Base-by-base conservation (phyloP, 30 jellyfish, hydroid and myxozoan genomes). In the Hydractinia echinata region DNA sequence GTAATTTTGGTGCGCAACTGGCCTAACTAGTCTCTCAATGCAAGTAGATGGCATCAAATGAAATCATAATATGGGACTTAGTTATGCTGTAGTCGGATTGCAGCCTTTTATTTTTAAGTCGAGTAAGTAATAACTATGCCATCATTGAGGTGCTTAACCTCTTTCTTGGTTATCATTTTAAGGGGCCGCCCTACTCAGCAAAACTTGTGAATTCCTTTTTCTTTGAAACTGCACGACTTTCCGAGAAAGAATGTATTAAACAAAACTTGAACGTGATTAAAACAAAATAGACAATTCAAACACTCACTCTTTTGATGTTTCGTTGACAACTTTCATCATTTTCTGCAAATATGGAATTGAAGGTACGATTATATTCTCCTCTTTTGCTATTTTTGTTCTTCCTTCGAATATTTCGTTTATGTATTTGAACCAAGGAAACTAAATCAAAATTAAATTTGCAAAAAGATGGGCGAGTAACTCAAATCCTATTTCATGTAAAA, bases 371-470 rank as follows among this genome's bases (percentile, higher is more conserved):
- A 94, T 81, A 53, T 66, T 85, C 55, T 88, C 96, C 4, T 83
- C 69, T 82, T 64, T 70, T 4, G 53, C 67, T 21, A 94, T 83
- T 39, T 61, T 60, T 13, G 96, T 88, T 60, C 93, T 76, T 8
- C 85, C 85, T 18, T 84, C 88, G 66, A 94, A 94, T 7, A 94
- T 88, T 16, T 81, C 73, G 81, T 94, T 94, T 84, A 94, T 83
- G 84, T 94, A 88, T 61, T 76, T 76, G 53, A 76, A 66, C 99
- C 99, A 94, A 7, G 94, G 93, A 79, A 88, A 88, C 99, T 94
- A 60, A 62, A 20, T 73, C 4, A 21, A 54, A 20, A 20, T 30
- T 30, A 0, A 30, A 30, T 30, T 30, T 30, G 44, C 44, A 30
- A 30, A 30, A 30, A 30, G 44, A 30, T 30, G 44, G 44, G 44